Evolutionary conservation across 2,113 vertebrate species (phyloP), one percentile per base, ranked within the genome.

Genomic region (Tautogolabrus adspersus): DNA sequence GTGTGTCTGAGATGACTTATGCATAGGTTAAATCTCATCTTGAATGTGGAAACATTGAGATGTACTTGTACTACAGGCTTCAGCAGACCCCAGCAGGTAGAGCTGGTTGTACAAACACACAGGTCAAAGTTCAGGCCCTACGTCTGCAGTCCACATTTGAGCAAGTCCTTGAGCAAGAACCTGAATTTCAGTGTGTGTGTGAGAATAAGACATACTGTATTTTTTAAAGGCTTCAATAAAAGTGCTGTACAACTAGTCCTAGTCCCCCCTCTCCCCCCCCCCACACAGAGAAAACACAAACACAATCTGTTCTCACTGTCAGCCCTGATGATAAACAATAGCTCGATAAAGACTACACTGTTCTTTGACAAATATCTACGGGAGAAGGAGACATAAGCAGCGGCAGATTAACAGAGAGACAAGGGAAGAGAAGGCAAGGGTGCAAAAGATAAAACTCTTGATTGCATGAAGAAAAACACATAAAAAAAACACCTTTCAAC

Each of bases 261-360:
- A 19, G 26, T 47, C 15, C 38, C 38, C 38, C 38, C 38, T 3
- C 42, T 11, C 42, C 13, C 6, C 15, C 15, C 23, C 19, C n/a
- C 19, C 16, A 30, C 46, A 72, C 49, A 42, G 23, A 22, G 26
- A 12, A 12, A 51, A 22, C 62, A 38, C n/a, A 66, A 13, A 42
- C 58, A 49, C 15, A 3, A 21, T 3, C 67, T 49, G 44, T 62
- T 59, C 44, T 46, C 73, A 73, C 30, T n/a, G 40, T 62, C 57
- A 60, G n/a, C 46, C 46, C 56, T 75, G 34, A 46, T 59, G 46
- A 70, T 40, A 42, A 67, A 42, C 23, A 46, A 63, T 19, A 56
- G 37, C 56, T 66, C 49, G 67, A 47, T 59, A 59, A 38, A 58
- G 49, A 77, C 23, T 44, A 42, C 18, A 30, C 56, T 37, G 15